phyloP scores from a whole-genome alignment of 2,888 invertebrate species.

The Chaetogeoica ovagalla region DNA sequence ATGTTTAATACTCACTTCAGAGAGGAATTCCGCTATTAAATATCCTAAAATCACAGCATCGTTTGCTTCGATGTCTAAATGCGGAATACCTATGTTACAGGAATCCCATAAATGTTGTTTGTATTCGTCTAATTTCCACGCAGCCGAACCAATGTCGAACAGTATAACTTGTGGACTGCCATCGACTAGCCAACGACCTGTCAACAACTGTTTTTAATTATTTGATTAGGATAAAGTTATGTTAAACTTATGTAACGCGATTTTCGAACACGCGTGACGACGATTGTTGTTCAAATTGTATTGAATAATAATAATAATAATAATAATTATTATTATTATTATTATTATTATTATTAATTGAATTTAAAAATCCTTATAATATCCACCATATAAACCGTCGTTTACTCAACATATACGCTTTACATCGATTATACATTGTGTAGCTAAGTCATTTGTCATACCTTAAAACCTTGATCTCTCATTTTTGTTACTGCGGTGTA shows the following conservation, averaged over 20 bases:
- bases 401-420: too few species aligned
- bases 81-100: constrained; percentile 88
- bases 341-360: too few species aligned
- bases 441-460: constrained; percentile 58
- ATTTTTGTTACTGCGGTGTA: constrained; percentile 76
- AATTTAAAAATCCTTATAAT: too few species aligned
- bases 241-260: neutral
- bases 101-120: constrained; percentile 93
- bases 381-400: too few species aligned
- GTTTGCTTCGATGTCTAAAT: constrained; percentile 92
- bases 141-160: constrained; percentile 95
- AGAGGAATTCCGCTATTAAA: constrained; percentile 89
- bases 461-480: constrained; percentile 85
- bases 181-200: constrained; percentile 98
- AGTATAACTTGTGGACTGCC: constrained; percentile 98
- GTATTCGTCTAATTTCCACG: constrained; percentile 93
- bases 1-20: constrained; percentile 72
- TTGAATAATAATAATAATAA: too few species aligned
- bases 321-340: too few species aligned
- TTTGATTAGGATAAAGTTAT: constrained; percentile 19
- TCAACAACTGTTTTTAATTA: constrained; percentile 69
- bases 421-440: too few species aligned
- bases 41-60: constrained; percentile 96
- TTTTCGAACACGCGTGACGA: neutral
- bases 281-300: too few species aligned